Percentiles rank a stretch among this genome's conserved stretches.
Conservation (phyloP, 2,888 invertebrate genomes). For the Atethmia centrago region DNA sequence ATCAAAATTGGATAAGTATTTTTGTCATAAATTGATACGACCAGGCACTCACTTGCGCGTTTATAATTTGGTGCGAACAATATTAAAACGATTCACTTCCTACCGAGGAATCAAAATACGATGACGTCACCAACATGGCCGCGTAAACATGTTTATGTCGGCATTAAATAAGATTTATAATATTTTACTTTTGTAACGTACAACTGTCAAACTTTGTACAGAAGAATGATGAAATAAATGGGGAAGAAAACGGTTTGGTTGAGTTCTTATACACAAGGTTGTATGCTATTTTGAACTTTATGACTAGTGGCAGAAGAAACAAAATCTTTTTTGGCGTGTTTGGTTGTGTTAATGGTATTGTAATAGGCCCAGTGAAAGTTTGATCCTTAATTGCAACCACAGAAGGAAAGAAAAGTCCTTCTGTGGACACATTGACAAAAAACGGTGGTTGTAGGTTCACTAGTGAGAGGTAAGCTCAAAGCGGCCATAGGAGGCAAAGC, state of each 20-base stretch:
- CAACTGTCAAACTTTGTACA: constrained; percentile 54
- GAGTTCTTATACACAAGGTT: constrained; percentile 7
- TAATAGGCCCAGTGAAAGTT: neutral
- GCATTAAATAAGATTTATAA: constrained; percentile 65
- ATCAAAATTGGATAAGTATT: neutral
- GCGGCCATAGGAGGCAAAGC: too few species aligned
- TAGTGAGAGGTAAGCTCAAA: too few species aligned
- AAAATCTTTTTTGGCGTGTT: neutral
- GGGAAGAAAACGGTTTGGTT: constrained; percentile 36
- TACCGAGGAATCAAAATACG: constrained; percentile 52
- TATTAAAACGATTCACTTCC: constrained; percentile 34
- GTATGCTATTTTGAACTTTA: constrained; percentile 10
- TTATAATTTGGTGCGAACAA: constrained; percentile 21
- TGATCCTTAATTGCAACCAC: neutral
- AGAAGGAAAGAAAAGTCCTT: too few species aligned
- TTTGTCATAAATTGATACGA: neutral
- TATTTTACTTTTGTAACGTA: constrained; percentile 60
- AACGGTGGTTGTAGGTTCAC: neutral
- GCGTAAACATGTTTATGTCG: constrained; percentile 69
- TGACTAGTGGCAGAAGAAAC: neutral
- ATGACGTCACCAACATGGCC: constrained; percentile 55
- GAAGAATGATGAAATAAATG: constrained; percentile 54
- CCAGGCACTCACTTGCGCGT: neutral
- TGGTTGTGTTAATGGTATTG: neutral
- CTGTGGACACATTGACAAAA: neutral